A percentile compares a stretch with the other conserved stretches of the same genome.
phyloP scores from a whole-genome alignment of 1,140 invertebrate species.

The Drosophila chauvacae region DNA sequence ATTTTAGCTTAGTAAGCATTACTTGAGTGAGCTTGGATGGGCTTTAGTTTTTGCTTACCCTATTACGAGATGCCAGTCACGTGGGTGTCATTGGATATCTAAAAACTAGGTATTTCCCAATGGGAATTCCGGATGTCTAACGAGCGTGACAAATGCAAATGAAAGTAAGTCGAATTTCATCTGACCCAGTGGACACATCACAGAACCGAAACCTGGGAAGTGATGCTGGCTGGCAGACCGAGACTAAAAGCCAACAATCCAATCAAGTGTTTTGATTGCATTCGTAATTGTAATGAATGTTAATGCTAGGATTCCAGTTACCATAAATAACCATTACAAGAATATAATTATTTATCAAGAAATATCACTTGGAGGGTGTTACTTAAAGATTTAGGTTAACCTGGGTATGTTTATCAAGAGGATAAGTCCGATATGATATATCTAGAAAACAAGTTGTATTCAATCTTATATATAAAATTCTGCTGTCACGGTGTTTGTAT shows the following conservation, averaged over 20 bases:
- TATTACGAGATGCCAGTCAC: slow-evolving; percentile 53
- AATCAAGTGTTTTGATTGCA: slow-evolving; percentile 42
- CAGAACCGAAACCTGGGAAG: slow-evolving; percentile 11
- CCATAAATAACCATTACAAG: background rate
- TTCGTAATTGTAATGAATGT: slow-evolving; percentile 34
- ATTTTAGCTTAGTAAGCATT: slow-evolving; percentile 23
- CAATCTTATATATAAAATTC: background rate
- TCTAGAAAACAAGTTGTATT: background rate
- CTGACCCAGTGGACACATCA: slow-evolving; percentile 38
- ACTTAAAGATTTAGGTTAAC: background rate
- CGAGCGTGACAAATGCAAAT: slow-evolving; percentile 76
- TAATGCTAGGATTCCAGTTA: background rate
- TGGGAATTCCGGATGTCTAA: slow-evolving; percentile 65
- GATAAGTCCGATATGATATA: background rate
- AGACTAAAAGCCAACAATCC: slow-evolving; percentile 23
- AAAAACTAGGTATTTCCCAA: slow-evolving; percentile 53
- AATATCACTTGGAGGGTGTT: background rate
- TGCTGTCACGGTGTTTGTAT: too few species aligned
- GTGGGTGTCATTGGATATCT: slow-evolving; percentile 65
- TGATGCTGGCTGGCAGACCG: background rate
- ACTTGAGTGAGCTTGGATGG: slow-evolving; percentile 3
- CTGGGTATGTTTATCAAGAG: background rate
- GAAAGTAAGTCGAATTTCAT: slow-evolving; percentile 44
- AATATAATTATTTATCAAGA: background rate
- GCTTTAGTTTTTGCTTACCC: slow-evolving; percentile 5